Evolutionary conservation across 2,797 vertebrate species (phyloP), one percentile per base, ranked within the genome.

Genomic region (Liparis tanakae): DNA sequence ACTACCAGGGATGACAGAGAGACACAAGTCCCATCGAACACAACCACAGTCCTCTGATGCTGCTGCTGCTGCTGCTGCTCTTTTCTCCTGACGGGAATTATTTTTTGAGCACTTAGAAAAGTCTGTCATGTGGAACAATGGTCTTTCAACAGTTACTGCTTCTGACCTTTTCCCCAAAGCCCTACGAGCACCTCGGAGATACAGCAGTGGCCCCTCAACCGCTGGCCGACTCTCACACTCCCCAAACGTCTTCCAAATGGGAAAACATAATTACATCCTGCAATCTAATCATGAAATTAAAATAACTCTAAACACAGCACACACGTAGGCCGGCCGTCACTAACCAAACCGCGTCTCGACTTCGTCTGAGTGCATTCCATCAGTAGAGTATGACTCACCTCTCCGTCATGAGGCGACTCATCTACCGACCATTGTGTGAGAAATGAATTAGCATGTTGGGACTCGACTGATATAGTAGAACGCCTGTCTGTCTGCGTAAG

Each of bases 71-170:
- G 46, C 72, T 69, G 53, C 80, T 70, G 56, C 69, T 69, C 81
- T 78, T 55, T 65, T 85, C 66, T 72, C 64, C 74, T 72, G 78
- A 83, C 68, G 70, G 65, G 80, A 70, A 92, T 92, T 90, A 76
- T 78, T 58, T 88, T 82, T 83, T 72, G 20, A 88, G 92, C 83
- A 93, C 93, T 93, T 93, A 92, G 66, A 70, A 84, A 92, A 92
- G 66, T 88, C 91, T 71, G 70, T 91, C 93, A 91, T 75, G 87
- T 88, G 92, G 88, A 94, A 93, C 92, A 66, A 82, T 80, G 72
- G 73, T 73, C 87, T 87, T 90, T 90, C 74, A 80, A 81, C 75
- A 69, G 81, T 78, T 79, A 68, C 87, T 76, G 66, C 68, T 30
- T 43, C 63, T 88, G 88, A 92, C 88, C 87, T 91, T 89, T 89